Evolutionary conservation across 2,888 invertebrate species (phyloP).

Genomic region (Encarsia formosa): DNA sequence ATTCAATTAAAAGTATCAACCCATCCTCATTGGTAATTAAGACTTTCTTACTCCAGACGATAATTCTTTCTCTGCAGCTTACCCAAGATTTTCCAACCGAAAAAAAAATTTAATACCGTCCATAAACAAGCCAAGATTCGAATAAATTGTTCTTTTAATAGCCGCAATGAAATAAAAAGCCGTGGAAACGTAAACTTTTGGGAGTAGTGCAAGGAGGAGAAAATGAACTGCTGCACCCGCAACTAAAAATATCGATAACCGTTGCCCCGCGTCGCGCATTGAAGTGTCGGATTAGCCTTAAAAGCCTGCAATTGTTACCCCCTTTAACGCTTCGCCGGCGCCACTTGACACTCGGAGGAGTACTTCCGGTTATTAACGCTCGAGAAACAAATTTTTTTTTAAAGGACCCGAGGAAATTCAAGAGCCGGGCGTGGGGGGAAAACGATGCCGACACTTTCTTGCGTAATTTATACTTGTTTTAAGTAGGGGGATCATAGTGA

Average conservation of each 20-base stretch:
- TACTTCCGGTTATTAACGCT: conserved; percentile 27
- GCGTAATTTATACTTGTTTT: background rate
- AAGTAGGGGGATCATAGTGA: no score
- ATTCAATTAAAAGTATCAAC: no score
- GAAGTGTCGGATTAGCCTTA: conserved; percentile 16
- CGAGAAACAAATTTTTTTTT: conserved; percentile 13
- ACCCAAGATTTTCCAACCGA: no score
- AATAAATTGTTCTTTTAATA: conserved; percentile 4
- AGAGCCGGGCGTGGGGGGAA: background rate
- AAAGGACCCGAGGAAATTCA: conserved; percentile 11
- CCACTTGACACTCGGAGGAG: no score
- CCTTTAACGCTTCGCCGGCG: conserved; percentile 1
- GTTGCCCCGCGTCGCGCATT: background rate
- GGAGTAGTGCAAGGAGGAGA: background rate
- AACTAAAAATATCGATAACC: conserved; percentile 18
- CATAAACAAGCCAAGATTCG: no score
- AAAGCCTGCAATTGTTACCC: conserved; percentile 25
- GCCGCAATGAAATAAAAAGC: conserved; percentile 5
- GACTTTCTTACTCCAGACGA: no score
- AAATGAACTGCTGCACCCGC: conserved; percentile 1
- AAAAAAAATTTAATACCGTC: no score
- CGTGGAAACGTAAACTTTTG: background rate
- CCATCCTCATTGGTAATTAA: no score
- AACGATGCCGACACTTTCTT: conserved; percentile 13
- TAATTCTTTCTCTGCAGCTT: no score